These are phyloP conservation scores for Drosophila robusta DNA, from an alignment of 2,888 invertebrate species.

Conservation along the genomic window DNA sequence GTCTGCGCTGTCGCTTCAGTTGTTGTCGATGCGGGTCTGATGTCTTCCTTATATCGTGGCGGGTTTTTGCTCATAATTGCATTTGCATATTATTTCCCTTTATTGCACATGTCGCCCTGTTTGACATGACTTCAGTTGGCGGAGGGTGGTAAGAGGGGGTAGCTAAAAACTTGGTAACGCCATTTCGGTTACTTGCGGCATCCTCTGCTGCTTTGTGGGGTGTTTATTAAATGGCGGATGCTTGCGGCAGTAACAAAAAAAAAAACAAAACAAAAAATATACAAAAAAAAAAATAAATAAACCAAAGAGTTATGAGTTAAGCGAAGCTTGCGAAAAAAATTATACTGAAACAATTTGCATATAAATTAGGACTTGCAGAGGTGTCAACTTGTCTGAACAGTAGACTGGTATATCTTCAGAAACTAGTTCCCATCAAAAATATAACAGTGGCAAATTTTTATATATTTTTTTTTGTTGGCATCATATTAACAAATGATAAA, in stretches of 20 bases:
- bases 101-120: conserved; percentile 75
- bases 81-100: conserved; percentile 80
- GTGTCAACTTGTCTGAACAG: conserved; percentile 55
- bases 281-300: conserved; percentile 4
- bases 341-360: conserved; percentile 73
- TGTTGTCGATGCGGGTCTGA: conserved; percentile 34
- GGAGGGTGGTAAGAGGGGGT: background rate
- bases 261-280: conserved; percentile 19
- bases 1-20: conserved; percentile 40
- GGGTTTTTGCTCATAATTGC: conserved; percentile 74
- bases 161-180: conserved; percentile 21
- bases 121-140: conserved; percentile 66
- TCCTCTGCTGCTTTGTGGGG: conserved; percentile 42
- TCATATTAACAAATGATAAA: background rate
- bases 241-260: conserved; percentile 53
- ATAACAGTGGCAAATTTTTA: conserved; percentile 3
- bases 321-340: conserved; percentile 48
- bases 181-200: conserved; percentile 30
- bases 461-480: background rate
- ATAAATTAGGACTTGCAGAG: conserved; percentile 71
- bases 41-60: conserved; percentile 55
- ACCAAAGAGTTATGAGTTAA: conserved; percentile 54
- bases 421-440: conserved; percentile 9
- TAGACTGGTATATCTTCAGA: background rate
- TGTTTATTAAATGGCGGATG: conserved; percentile 73